A percentile compares a stretch with the other conserved stretches of the same genome.
phyloP scores from a whole-genome alignment of 2,113 vertebrate genomes.

The Cryptomyrus ogoouensis region DNA sequence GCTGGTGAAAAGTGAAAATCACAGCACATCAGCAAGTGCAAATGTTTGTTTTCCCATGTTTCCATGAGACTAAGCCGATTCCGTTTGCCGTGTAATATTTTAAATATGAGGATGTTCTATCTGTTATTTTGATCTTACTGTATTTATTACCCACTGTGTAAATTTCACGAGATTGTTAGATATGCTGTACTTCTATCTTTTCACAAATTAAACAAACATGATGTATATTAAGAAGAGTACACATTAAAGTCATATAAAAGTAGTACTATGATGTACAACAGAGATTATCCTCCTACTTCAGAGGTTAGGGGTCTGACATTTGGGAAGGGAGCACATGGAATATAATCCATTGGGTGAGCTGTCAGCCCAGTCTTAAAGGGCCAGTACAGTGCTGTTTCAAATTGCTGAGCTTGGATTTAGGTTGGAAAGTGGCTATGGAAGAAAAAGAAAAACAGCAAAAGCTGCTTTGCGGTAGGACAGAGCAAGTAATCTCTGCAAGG shows the following conservation, averaged over 20 bases:
- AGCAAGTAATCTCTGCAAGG: not conserved
- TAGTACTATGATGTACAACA: not conserved
- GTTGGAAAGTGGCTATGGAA: no score
- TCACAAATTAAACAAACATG: not conserved
- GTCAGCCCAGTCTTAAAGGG: not conserved
- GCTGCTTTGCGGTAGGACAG: not conserved
- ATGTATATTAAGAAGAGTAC: not conserved
- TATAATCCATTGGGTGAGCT: not conserved
- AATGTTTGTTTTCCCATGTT: conserved; percentile 3
- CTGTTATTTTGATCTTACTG: conserved; percentile 1
- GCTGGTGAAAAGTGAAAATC: not conserved
- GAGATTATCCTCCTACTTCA: not conserved
- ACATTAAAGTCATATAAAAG: not conserved
- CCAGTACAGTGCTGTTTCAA: not conserved
- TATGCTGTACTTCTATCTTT: not conserved
- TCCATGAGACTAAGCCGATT: not conserved
- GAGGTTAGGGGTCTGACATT: not conserved
- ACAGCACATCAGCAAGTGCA: not conserved
- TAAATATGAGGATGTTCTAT: not conserved
- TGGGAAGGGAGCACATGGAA: not conserved
- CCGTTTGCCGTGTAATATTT: not conserved
- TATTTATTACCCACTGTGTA: not conserved
- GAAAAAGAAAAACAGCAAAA: not conserved
- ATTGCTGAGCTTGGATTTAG: not conserved
- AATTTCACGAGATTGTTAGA: not conserved